Percentiles rank a stretch among this genome's conserved stretches.
phyloP scores from a whole-genome alignment of 23 tunicate genomes.

The Oikopleura vanhoeffeni region DNA sequence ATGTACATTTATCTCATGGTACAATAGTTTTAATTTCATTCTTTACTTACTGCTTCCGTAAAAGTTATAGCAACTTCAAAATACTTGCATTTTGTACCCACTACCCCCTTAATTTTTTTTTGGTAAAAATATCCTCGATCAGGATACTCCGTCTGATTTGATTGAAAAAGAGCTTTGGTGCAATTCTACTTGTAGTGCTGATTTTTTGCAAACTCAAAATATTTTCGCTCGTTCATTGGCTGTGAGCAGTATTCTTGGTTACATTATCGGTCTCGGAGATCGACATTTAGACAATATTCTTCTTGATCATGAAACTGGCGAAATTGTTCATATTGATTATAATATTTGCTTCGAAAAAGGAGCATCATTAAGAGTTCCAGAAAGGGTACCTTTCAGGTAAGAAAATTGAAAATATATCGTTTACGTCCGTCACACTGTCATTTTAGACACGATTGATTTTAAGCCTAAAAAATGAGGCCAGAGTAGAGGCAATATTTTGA shows the following conservation, averaged over 20 bases:
- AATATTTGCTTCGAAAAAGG: conserved; percentile 98
- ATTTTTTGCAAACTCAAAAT: conserved; percentile 68
- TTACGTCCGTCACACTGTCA: too few species aligned
- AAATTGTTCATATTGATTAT: conserved; percentile 98
- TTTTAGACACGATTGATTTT: too few species aligned
- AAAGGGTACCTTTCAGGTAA: conserved; percentile 77
- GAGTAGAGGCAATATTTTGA: too few species aligned
- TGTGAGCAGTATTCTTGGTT: conserved; percentile 96
- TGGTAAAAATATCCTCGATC: too few species aligned
- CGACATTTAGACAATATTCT: conserved; percentile 90
- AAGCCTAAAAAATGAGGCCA: too few species aligned
- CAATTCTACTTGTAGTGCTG: conserved; percentile 53
- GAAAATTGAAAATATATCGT: too few species aligned
- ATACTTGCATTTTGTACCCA: too few species aligned
- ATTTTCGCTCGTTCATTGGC: conserved; percentile 65
- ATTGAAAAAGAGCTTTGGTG: conserved; percentile 93
- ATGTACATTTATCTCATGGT: too few species aligned
- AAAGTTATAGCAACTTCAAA: too few species aligned
- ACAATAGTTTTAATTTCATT: too few species aligned
- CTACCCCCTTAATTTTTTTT: too few species aligned
- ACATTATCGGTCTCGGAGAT: conserved; percentile 92
- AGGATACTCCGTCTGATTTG: conserved; percentile 75
- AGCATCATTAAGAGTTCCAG: conserved; percentile 63
- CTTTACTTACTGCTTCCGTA: too few species aligned
- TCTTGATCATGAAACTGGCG: conserved; percentile 80